Percentiles rank a stretch among this genome's conserved stretches.
Evolutionary conservation across 2,888 invertebrate species (phyloP).

Genomic region (Dynastes grantii): DNA sequence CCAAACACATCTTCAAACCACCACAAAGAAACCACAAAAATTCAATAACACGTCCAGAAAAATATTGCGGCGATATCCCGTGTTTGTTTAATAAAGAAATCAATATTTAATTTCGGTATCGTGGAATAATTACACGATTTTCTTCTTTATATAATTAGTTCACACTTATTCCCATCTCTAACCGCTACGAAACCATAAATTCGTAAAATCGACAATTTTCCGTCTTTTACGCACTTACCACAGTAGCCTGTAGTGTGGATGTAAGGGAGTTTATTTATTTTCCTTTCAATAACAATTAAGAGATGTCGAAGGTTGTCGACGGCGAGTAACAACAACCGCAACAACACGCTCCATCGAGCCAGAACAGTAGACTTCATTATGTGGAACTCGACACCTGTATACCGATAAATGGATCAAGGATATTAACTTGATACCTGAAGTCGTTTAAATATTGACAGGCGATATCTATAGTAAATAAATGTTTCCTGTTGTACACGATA

Average conservation of each 20-base stretch:
- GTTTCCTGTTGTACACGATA: slow-evolving; percentile 22
- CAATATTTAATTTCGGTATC: neutral
- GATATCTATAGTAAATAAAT: slow-evolving; percentile 32
- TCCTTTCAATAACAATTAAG: slow-evolving; percentile 22
- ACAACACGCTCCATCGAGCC: slow-evolving; percentile 23
- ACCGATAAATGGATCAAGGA: slow-evolving; percentile 41
- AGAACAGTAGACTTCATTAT: slow-evolving; percentile 33
- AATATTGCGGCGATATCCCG: neutral
- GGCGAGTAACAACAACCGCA: slow-evolving; percentile 4
- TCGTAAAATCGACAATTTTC: no score
- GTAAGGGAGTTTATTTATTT: neutral
- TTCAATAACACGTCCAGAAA: neutral
- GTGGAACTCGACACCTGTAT: slow-evolving; percentile 23
- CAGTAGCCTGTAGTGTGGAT: neutral
- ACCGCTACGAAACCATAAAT: no score
- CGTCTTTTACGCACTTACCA: neutral
- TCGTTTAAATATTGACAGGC: slow-evolving; percentile 41
- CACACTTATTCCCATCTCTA: no score
- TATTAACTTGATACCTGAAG: slow-evolving; percentile 37
- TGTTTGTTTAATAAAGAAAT: slow-evolving; percentile 6
- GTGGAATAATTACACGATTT: no score
- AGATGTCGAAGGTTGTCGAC: slow-evolving; percentile 24
- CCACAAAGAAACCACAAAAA: no score
- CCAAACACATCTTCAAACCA: no score
- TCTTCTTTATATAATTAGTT: no score